Base-by-base conservation (phyloP, 2,113 vertebrate genomes). In the Falcunculus frontatus region DNA sequence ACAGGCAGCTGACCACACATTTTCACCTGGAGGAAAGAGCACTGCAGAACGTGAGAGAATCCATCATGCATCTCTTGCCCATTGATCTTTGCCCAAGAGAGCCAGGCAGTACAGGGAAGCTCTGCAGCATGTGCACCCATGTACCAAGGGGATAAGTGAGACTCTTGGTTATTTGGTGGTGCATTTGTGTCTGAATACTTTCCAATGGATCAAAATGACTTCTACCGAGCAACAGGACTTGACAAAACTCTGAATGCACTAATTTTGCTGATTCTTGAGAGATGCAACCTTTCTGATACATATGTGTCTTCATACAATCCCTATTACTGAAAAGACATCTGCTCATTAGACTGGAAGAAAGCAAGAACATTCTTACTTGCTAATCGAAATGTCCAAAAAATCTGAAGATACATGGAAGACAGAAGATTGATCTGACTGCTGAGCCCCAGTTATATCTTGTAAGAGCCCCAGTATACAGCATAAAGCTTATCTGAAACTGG, bases 341-440 rank as follows among this genome's bases (percentile, higher is more conserved):
- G 46, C 57, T 72, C 5, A 5, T 76, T 88, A 80, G 35, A 33
- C 64, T 91, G 57, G 49, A 86, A 86, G 39, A 59, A 79, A 74
- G 13, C 10, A 21, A 72, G 47, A 56, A 68, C 10, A 35, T 27
- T 86, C 81, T 73, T 56, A 73, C 35, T 60, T 56, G 33, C 16
- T 73, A 73, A 93, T 80, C 33, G 69, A 42, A 76, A 80, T 7
- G 30, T 26, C 87, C 42, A 57, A 76, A 80, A 88, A 89, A 76
- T 29, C 30, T 72, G n/a, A 88, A 90, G 41, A 64, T 44, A 62
- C 2, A 4, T 6, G 8, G 35, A 93, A 49, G 18, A 72, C 2
- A 50, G 77, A 83, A 83, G 35, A 77, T 7, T 1, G 2, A 32
- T 63, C 35, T 47, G 41, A 77, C 27, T 80, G 47, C 21, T 80